These are phyloP conservation scores for Elaphurus davidianus DNA, from an alignment of 2,113 vertebrate species.

Conservation along the genomic window DNA sequence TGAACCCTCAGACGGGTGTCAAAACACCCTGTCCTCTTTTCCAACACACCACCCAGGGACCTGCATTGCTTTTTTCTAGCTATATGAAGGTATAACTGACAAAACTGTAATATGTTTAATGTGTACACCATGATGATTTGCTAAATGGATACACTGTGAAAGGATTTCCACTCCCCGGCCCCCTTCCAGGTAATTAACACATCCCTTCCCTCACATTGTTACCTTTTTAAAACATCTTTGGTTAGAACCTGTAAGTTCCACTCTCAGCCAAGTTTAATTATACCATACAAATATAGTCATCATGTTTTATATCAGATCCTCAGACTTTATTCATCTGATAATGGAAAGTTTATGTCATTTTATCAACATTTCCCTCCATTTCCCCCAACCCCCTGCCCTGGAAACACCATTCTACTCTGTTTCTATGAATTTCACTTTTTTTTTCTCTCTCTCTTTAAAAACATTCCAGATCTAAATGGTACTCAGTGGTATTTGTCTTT, in stretches of 20 bases:
- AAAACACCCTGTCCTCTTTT: fast-evolving
- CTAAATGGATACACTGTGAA: background rate
- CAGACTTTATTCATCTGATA: background rate
- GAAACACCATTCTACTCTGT: background rate
- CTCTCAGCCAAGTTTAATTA: background rate
- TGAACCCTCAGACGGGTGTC: fast-evolving
- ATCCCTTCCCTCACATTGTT: fast-evolving
- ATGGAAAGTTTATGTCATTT: background rate
- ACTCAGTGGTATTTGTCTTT: background rate
- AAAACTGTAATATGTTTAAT: background rate
- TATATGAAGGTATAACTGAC: background rate
- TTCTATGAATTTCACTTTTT: background rate
- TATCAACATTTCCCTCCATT: background rate
- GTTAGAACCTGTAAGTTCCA: background rate
- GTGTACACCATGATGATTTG: fast-evolving
- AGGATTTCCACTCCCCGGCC: fast-evolving
- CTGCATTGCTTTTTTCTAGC: background rate
- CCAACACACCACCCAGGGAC: fast-evolving
- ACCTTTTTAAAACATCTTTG: background rate
- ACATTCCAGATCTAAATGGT: background rate
- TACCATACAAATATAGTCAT: fast-evolving
- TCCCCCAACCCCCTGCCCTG: background rate
- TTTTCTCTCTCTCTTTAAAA: background rate
- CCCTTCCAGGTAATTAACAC: background rate
- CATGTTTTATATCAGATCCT: background rate